Base-by-base conservation (phyloP, 2,113 vertebrate genomes). In the Andinoacara biseriatus region DNA sequence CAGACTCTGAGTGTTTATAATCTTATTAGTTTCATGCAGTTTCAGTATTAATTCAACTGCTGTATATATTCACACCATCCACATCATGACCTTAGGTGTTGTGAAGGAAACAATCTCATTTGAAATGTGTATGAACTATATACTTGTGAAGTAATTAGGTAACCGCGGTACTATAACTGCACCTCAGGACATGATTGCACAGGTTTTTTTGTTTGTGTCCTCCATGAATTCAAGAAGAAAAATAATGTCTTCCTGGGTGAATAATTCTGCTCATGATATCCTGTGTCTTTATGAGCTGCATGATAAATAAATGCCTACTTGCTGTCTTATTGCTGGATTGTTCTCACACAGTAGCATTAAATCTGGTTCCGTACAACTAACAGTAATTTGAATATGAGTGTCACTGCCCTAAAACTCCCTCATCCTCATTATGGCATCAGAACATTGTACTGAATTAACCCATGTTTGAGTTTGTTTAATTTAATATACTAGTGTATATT, bases 11-110 rank as follows among this genome's bases (percentile, higher is more conserved):
- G 43, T 52, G 49, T 62, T 0, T 61, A 0, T 61, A 72, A 59
- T 74, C 11, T 22, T 59, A 29, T 60, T 81, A 43, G 24, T 56
- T n/a, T 56, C 26, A 74, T 46, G n/a, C 61, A 9, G 35, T 56
- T 81, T 57, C 38, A 54, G 58, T 58, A 54, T 43, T 7, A 78
- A 74, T 74, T 65, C 29, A 54, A 76, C 26, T n/a, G n/a, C n/a
- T n/a, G n/a, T 38, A 3, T 13, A 74, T 49, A 56, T 29, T 35
- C 38, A 33, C n/a, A 60, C 29, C 40, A 40, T 79, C 78, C 18
- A 76, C 54, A 40, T 9, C 14, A 20, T 20, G 52, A 76, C 60
- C 72, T 38, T 54, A 40, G 29, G 6, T 11, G 11, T 17, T 60
- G 56, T 46, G 8, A 20, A 24, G 62, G 26, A 76, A 67, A 11